Evolutionary conservation across 2,797 vertebrate species (phyloP), one percentile per base, ranked within the genome.

Genomic region (Cynopterus sphinx): DNA sequence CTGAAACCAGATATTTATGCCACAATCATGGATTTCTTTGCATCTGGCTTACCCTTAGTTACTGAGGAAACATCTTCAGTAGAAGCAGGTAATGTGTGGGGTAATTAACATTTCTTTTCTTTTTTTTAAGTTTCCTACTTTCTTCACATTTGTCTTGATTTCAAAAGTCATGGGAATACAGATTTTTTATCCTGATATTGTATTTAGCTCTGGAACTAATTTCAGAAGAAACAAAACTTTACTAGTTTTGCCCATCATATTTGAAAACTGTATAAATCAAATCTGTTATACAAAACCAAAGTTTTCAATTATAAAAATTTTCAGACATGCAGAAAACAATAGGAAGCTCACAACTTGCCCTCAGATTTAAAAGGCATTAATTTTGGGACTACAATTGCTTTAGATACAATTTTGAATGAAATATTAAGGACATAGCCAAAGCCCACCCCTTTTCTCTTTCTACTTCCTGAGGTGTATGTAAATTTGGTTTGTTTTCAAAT

Each of bases 11-110:
- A 99, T 96, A 99, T 99, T 79, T 99, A 99, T 97, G 99, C 99
- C 95, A 97, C 99, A 87, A 99, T 99, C 87, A 99, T 99, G 99
- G 99, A 99, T 98, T 99, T 99, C 98, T 99, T 99, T 98, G 99
- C 99, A 12, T 99, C 99, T 57, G 99, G 99, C 46, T 98, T 99
- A 91, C 99, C 99, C 79, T 98, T 99, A n/a, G 97, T 99, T 61
- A 99, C 99, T 70, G 99, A 99, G 0, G 99, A 99, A 89, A 97
- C 98, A 61, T 99, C 99, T 7, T 99, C 97, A 83, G 98, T 98
- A 93, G 99, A 99, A 63, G 99, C 99, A 98, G 99, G 99, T 98
- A 95, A 78, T 81, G 2, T 53, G 1, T 90, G 87, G 11, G 53
- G 2, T 79, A 92, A 59, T 90, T 81, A 53, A 43, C 87, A 92